Evolutionary conservation across 2,797 vertebrate species (phyloP).

Genomic region (Tinamus major): DNA sequence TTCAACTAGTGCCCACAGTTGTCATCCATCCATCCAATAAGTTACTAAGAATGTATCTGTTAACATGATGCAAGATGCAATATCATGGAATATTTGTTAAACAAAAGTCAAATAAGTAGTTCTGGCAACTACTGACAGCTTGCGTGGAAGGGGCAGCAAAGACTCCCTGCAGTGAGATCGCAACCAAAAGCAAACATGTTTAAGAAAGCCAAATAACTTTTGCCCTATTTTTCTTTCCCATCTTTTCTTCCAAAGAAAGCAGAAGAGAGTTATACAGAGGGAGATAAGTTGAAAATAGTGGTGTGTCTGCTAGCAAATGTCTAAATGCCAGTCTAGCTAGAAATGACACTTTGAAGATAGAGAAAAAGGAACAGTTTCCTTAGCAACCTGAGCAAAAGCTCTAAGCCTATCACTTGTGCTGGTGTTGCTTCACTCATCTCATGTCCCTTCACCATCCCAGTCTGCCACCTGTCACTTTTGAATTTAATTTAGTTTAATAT

Average conservation of each 20-base stretch:
- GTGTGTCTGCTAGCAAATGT: slow-evolving; percentile 23
- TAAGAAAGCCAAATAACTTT: neutral
- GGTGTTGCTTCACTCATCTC: neutral
- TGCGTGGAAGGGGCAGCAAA: neutral
- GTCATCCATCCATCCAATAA: neutral
- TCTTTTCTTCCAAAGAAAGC: neutral
- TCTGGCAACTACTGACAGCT: neutral
- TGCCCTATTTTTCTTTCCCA: neutral
- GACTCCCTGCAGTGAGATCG: neutral
- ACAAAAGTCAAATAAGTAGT: neutral
- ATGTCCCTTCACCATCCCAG: slow-evolving; percentile 18
- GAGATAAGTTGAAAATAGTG: slow-evolving; percentile 14
- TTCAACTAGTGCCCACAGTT: neutral
- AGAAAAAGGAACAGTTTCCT: slow-evolving; percentile 62
- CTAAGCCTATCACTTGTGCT: neutral
- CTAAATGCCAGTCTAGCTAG: slow-evolving; percentile 29
- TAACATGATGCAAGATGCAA: neutral
- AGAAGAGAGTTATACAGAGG: neutral
- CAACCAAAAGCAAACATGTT: fast-evolving
- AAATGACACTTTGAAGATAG: slow-evolving; percentile 2
- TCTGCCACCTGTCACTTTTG: neutral
- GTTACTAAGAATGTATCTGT: neutral
- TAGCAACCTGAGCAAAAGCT: slow-evolving; percentile 43
- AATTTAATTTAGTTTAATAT: slow-evolving; percentile 14
- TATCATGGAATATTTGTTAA: neutral